Percentiles rank a stretch among this genome's conserved stretches.
Conservation (phyloP, 2,113 vertebrate genomes). For the Galbula dea region DNA sequence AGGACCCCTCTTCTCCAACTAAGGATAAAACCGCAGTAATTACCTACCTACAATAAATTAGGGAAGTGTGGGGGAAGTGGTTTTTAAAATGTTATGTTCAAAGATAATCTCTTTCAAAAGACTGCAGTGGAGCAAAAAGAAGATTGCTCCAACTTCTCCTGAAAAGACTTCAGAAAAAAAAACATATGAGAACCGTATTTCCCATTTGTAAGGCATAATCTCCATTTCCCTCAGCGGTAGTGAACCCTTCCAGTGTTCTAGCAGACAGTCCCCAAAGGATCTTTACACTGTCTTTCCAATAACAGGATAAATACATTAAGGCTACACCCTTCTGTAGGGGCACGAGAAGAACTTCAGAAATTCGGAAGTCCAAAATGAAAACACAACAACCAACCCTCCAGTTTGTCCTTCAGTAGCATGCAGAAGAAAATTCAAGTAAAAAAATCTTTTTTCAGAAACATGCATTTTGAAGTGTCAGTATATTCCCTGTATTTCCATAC, state of each 20-base stretch:
- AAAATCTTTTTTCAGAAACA: not conserved
- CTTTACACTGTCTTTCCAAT: not conserved
- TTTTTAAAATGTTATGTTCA: not conserved
- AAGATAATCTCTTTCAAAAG: not conserved
- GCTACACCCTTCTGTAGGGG: not conserved
- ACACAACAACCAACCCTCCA: not conserved
- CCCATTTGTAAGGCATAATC: not conserved
- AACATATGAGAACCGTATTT: not conserved
- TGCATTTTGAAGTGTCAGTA: not conserved
- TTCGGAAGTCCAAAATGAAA: not conserved
- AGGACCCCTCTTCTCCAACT: not conserved
- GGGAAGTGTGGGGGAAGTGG: not conserved
- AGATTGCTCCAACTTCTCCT: not conserved
- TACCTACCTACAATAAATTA: not conserved
- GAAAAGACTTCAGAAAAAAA: not conserved
- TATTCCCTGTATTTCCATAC: not conserved
- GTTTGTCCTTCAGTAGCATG: not conserved
- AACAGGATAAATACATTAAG: not conserved
- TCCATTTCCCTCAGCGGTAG: not conserved
- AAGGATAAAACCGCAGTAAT: not conserved
- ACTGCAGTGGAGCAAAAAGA: not conserved
- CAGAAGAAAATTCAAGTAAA: not conserved
- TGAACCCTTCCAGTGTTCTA: not conserved
- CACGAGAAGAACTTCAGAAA: not conserved
- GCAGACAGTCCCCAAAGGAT: not conserved